These are phyloP conservation scores for Cladorhizidae sp. DNA, from an alignment of 37 sponge, comb jelly and placozoan genomes.

Conservation along the genomic window DNA sequence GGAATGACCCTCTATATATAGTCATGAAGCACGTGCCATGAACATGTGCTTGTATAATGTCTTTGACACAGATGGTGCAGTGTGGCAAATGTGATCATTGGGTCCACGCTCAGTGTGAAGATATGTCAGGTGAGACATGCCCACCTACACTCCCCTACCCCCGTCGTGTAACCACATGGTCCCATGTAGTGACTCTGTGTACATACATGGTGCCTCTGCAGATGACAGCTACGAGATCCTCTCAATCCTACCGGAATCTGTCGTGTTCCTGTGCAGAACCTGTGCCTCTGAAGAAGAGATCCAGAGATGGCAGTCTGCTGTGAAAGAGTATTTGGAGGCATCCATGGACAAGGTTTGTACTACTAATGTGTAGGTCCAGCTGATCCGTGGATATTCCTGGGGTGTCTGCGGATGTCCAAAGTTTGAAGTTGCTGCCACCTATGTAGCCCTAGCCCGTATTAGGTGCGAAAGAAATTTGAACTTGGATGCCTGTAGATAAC, in stretches of 20 bases:
- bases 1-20: too few relatives aligned
- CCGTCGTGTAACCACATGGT: too few relatives aligned
- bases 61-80: slow-evolving; percentile 95
- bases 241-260: slow-evolving; percentile 71
- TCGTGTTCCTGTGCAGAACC: slow-evolving; percentile 59
- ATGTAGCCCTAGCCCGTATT: too few relatives aligned
- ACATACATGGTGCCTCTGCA: not conserved
- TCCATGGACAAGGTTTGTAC: slow-evolving; percentile 36
- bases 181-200: not conserved
- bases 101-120: slow-evolving; percentile 86
- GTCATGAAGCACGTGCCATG: too few relatives aligned
- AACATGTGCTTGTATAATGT: too few relatives aligned
- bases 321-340: slow-evolving; percentile 19
- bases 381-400: not conserved
- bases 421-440: too few relatives aligned
- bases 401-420: too few relatives aligned
- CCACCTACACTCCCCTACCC: not conserved
- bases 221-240: slow-evolving; percentile 83
- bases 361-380: too few relatives aligned
- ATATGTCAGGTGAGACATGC: slow-evolving; percentile 55
- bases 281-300: slow-evolving; percentile 34
- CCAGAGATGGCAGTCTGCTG: slow-evolving; percentile 48
- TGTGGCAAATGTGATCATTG: slow-evolving; percentile 85
- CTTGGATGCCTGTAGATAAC: too few relatives aligned
- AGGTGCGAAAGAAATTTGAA: too few relatives aligned